Base-by-base conservation (phyloP, 2,888 invertebrate species). In the Zaprionus lineosus region DNA sequence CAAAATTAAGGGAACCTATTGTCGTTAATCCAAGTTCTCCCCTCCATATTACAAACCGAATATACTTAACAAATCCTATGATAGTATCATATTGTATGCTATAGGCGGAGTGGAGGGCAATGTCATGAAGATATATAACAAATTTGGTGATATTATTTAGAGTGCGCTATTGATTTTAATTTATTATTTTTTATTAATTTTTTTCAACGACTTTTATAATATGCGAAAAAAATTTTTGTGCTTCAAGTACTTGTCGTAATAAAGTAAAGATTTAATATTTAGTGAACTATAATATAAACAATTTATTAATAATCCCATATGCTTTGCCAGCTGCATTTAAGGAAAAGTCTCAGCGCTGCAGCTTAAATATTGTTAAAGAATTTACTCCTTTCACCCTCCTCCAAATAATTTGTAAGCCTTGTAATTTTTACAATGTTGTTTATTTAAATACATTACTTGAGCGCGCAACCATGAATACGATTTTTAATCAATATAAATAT, bases 81-180 rank as follows among this genome's bases (percentile, higher is more conserved):
- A n/a, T n/a, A n/a, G n/a, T n/a, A n/a, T n/a, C n/a, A n/a, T n/a
- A n/a, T n/a, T n/a, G n/a, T n/a, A n/a, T n/a, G 37, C 51, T 59
- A 52, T 50, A 46, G 34, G 46, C 33, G 37, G 40, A 37, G 28
- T 33, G 36, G 41, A 34, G 64, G 46, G 51, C 57, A 57, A 43
- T 76, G 74, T 60, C 77, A 53, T 21, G 7, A 21, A 21, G 3
- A 7, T 5, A 21, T 5, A 59, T 31, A 69, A 67, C 59, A 71
- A 57, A 68, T 85, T 85, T 52, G 81, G 81, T 81, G 81, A 81
- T 81, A 81, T 81, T 81, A 81, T 81, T 81, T 81, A 76, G 46
- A 60, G 71, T 64, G 83, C 84, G 75, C 75, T 57, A 75, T 59
- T 47, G 59, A n/a, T n/a, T 59, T 63, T 70, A 62, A 56, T 69